phyloP scores from a whole-genome alignment of 2,113 vertebrate genomes.

The Corythaeola cristata region DNA sequence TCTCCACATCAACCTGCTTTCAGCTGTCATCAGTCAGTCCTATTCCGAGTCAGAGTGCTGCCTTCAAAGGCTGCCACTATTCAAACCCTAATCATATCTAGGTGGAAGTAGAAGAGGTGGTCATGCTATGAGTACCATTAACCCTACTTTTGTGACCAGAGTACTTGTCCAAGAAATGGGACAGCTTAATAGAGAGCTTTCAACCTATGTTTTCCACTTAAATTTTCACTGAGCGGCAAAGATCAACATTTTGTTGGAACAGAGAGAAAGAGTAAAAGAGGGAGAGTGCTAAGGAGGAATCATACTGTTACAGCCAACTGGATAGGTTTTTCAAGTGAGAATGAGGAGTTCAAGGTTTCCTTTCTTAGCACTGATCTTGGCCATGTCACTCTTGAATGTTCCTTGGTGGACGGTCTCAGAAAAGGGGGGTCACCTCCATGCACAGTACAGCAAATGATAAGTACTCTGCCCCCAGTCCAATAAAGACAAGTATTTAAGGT shows the following conservation, averaged over 20 bases:
- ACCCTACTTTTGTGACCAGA: not conserved
- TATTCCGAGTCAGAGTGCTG: not conserved
- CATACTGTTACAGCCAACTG: not conserved
- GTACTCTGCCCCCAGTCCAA: not conserved
- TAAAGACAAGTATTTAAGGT: not conserved
- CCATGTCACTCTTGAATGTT: not conserved
- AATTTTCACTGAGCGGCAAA: not conserved
- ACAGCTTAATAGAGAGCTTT: not conserved
- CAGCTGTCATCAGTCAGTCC: not conserved
- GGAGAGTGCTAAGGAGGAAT: not conserved
- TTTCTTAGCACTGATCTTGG: not conserved
- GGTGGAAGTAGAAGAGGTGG: not conserved
- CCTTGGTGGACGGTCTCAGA: not conserved
- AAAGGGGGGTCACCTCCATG: not conserved
- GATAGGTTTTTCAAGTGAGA: not conserved
- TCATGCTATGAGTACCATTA: not conserved
- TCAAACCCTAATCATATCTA: not conserved
- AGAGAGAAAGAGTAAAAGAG: not conserved
- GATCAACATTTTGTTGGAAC: not conserved
- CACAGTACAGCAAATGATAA: not conserved
- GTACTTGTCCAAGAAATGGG: not conserved
- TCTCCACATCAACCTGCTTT: not conserved
- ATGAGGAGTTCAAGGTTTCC: not conserved
- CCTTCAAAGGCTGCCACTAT: not conserved
- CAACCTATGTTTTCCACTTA: not conserved